Evolutionary conservation across 2,888 invertebrate genomes (phyloP).

Genomic region (Temnothorax unifasciatus): DNA sequence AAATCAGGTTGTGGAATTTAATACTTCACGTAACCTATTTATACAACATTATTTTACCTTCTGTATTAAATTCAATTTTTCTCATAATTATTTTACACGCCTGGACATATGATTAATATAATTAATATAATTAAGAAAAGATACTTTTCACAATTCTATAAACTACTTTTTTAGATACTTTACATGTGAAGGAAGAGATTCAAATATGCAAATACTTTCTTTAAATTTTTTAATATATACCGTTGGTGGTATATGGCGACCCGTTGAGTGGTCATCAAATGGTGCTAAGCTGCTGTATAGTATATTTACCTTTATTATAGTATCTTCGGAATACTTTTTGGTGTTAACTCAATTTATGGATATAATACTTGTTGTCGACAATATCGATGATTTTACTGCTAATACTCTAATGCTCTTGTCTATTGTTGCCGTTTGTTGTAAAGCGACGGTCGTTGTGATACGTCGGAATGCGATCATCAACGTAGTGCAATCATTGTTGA

Average conservation of each 20-base stretch:
- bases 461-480: not conserved
- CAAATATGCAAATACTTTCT: slow-evolving; percentile 27
- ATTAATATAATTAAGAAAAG: not conserved
- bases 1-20: not conserved
- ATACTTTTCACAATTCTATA: not conserved
- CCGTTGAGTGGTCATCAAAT: not conserved
- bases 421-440: slow-evolving; percentile 2
- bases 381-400: slow-evolving; percentile 16
- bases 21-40: not conserved
- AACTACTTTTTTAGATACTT: not conserved
- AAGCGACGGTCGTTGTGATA: not conserved
- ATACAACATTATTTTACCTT: not conserved
- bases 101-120: not conserved
- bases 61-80: not conserved
- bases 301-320: not conserved
- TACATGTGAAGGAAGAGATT: not conserved
- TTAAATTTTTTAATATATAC: slow-evolving; percentile 22
- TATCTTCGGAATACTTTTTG: not conserved
- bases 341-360: not conserved
- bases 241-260: slow-evolving; percentile 6
- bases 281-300: slow-evolving; percentile 57
- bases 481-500: not conserved
- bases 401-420: not conserved
- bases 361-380: not conserved
- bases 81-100: not conserved